Conservation (phyloP, 2,888 invertebrate genomes). For the Drosophila rubida region DNA sequence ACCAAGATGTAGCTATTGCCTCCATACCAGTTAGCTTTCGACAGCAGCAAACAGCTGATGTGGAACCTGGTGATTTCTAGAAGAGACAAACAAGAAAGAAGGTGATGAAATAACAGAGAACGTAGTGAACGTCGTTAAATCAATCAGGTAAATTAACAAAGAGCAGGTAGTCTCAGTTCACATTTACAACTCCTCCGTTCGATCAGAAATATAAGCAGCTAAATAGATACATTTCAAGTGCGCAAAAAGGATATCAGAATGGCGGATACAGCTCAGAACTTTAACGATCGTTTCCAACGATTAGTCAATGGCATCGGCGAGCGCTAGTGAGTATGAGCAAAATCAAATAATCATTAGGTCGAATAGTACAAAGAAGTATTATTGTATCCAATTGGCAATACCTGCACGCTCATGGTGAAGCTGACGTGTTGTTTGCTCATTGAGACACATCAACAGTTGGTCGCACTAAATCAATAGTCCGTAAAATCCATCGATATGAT, state of each 20-base stretch:
- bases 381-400: not conserved
- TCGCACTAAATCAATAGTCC: slow-evolving; percentile 65
- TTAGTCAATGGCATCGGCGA: slow-evolving; percentile 79
- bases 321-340: slow-evolving; percentile 81
- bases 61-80: not conserved
- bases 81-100: slow-evolving; percentile 20
- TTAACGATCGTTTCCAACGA: slow-evolving; percentile 75
- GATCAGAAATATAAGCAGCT: slow-evolving; percentile 42
- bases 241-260: slow-evolving; percentile 43
- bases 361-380: not conserved
- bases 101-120: slow-evolving; percentile 39
- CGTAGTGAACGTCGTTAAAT: slow-evolving; percentile 50
- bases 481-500: slow-evolving; percentile 44
- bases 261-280: slow-evolving; percentile 61
- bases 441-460: slow-evolving; percentile 84
- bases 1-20: not conserved
- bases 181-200: slow-evolving; percentile 72
- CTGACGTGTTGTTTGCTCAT: slow-evolving; percentile 75
- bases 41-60: not conserved
- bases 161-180: slow-evolving; percentile 28
- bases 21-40: not conserved
- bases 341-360: slow-evolving; percentile 2
- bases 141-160: slow-evolving; percentile 38
- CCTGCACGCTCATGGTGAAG: not conserved
- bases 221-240: slow-evolving; percentile 25